Percentiles rank a stretch among this genome's conserved stretches.
These are phyloP conservation scores for Pongo abelii DNA, from an alignment of 2,113 vertebrate species.

Conservation along the genomic window DNA sequence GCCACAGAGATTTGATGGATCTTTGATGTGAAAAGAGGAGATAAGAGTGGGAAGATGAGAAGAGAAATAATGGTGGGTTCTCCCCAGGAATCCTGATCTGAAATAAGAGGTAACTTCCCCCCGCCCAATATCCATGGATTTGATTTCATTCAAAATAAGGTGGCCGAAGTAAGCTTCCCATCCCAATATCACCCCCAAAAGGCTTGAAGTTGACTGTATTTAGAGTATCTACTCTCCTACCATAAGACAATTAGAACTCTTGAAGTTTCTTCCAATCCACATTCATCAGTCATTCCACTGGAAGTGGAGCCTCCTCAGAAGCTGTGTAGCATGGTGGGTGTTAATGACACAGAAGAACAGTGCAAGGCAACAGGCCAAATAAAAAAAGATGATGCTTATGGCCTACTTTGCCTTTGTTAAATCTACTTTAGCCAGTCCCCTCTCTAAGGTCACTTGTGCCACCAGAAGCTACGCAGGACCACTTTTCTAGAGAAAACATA, in stretches of 20 bases:
- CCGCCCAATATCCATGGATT: not conserved
- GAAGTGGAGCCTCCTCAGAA: not conserved
- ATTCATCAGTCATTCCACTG: not conserved
- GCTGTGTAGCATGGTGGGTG: not conserved
- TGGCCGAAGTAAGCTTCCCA: not conserved
- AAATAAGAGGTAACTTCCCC: not conserved
- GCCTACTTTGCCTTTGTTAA: not conserved
- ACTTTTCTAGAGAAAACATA: not conserved
- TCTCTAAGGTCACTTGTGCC: not conserved
- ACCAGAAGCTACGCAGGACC: not conserved
- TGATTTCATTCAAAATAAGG: not conserved
- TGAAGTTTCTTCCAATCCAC: not conserved
- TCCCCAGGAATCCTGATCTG: not conserved
- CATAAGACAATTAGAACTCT: not conserved
- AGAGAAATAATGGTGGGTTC: not conserved
- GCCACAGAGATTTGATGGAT: not conserved
- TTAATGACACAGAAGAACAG: not conserved
- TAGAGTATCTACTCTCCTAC: not conserved
- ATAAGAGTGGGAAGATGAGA: not conserved
- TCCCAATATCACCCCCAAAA: not conserved
- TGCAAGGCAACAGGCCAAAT: not conserved
- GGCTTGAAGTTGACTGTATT: not conserved
- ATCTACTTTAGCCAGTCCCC: not conserved
- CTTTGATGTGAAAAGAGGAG: not conserved
- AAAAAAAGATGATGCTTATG: not conserved